These are phyloP conservation scores for Campoletis raptor DNA, from an alignment of 2,888 invertebrate species.

Conservation along the genomic window DNA sequence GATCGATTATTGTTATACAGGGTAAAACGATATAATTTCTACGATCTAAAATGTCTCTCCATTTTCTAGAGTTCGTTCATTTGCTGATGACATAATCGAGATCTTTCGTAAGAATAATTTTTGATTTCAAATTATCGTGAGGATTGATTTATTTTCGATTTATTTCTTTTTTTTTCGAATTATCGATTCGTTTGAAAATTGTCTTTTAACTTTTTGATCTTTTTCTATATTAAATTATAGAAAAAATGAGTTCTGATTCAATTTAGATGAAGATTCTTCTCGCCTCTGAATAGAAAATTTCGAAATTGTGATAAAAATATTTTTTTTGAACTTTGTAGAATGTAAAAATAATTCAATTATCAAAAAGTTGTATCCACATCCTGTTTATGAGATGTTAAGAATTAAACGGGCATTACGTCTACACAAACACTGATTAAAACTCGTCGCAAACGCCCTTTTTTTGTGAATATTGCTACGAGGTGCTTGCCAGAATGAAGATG, in stretches of 20 bases:
- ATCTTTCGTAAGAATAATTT: background rate
- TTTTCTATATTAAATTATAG: background rate
- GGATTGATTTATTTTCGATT: background rate
- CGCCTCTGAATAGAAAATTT: background rate
- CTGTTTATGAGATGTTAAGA: background rate
- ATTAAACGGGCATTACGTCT: background rate
- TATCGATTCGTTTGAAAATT: background rate
- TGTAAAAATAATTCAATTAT: background rate
- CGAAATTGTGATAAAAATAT: background rate
- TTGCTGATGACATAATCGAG: background rate
- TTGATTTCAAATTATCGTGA: background rate
- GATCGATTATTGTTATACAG: slow-evolving; percentile 3
- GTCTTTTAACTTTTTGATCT: background rate
- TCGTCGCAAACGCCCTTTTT: slow-evolving; percentile 4
- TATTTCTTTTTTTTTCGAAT: background rate
- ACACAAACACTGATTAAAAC: background rate
- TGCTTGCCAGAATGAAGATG: slow-evolving; percentile 40
- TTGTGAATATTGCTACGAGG: background rate
- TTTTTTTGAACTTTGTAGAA: background rate
- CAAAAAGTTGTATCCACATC: background rate
- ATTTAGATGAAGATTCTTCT: background rate
- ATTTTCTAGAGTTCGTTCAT: background rate
- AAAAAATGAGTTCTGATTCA: background rate
- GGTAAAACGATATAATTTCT: background rate
- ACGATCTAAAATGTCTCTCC: background rate